These are phyloP conservation scores for Pachliopta kotzebuea DNA, from an alignment of 2,888 invertebrate species.

Conservation along the genomic window DNA sequence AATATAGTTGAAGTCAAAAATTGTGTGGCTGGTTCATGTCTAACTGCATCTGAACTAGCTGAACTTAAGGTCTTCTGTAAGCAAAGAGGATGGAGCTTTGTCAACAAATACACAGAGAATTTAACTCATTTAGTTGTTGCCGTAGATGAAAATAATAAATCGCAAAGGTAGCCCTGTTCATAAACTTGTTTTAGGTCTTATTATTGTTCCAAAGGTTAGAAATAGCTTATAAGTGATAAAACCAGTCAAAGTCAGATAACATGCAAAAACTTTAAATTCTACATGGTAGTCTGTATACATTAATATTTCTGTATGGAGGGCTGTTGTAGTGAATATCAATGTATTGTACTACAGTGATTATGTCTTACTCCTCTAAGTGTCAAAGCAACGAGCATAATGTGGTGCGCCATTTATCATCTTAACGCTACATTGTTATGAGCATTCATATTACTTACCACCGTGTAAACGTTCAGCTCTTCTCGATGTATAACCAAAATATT, in stretches of 20 bases:
- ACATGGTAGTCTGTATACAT: neutral
- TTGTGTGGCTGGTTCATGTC: constrained; percentile 61
- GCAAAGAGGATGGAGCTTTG: constrained; percentile 51
- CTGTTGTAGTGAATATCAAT: too few relatives aligned
- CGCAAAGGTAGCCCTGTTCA: constrained; percentile 57
- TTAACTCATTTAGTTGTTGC: constrained; percentile 70
- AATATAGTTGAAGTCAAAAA: constrained; percentile 36
- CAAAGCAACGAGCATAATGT: too few relatives aligned
- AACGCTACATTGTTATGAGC: neutral
- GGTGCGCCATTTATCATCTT: too few relatives aligned
- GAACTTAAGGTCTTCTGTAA: constrained; percentile 54
- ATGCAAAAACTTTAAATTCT: neutral
- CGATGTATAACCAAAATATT: neutral
- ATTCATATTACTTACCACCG: too few relatives aligned
- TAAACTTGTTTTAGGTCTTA: neutral
- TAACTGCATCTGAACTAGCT: constrained; percentile 45
- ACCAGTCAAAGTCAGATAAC: neutral
- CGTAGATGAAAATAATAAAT: constrained; percentile 64
- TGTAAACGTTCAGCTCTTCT: neutral
- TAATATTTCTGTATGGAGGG: too few relatives aligned
- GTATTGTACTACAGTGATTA: too few relatives aligned
- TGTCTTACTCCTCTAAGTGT: too few relatives aligned
- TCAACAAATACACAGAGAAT: constrained; percentile 56
- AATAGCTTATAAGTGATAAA: too few relatives aligned
- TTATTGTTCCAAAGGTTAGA: too few relatives aligned